phyloP scores from a whole-genome alignment of 2,888 invertebrate genomes.

The Morpho achilles region DNA sequence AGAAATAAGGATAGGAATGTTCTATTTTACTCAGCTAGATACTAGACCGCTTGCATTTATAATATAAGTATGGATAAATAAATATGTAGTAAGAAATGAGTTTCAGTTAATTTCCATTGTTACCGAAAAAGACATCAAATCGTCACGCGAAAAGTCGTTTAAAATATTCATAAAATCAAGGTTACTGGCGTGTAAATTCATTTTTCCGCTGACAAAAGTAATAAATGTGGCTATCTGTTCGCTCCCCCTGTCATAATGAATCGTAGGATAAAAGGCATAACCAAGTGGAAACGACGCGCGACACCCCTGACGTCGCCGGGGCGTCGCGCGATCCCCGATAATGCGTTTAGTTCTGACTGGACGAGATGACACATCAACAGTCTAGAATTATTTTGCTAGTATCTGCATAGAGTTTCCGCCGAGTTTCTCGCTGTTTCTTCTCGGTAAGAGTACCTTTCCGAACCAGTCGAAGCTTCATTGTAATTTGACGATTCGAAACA shows the following conservation, averaged over 20 bases:
- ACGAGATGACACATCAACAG: constrained; percentile 49
- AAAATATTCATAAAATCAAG: constrained; percentile 35
- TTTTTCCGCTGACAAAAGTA: constrained; percentile 78
- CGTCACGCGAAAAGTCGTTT: constrained; percentile 10
- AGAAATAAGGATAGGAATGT: too few relatives aligned
- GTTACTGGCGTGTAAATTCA: constrained; percentile 61
- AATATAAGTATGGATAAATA: neutral
- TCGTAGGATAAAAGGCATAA: constrained; percentile 76
- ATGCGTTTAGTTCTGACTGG: constrained; percentile 57
- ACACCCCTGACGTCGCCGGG: constrained; percentile 31
- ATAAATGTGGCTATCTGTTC: constrained; percentile 75
- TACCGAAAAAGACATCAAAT: constrained; percentile 14
- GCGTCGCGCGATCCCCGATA: constrained; percentile 34
- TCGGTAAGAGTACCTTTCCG: too few relatives aligned
- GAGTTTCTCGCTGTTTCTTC: too few relatives aligned
- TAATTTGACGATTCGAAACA: too few relatives aligned
- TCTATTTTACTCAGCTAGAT: too few relatives aligned
- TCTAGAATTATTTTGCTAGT: constrained; percentile 12
- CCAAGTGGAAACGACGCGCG: constrained; percentile 70
- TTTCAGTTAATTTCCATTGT: neutral
- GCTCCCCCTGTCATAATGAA: constrained; percentile 71
- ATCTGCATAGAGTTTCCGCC: too few relatives aligned
- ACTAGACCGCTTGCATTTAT: too few relatives aligned
- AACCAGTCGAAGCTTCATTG: too few relatives aligned
- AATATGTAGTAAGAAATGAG: neutral